These are phyloP conservation scores for Maconellicoccus hirsutus DNA, from an alignment of 1,140 invertebrate genomes.

Conservation along the genomic window DNA sequence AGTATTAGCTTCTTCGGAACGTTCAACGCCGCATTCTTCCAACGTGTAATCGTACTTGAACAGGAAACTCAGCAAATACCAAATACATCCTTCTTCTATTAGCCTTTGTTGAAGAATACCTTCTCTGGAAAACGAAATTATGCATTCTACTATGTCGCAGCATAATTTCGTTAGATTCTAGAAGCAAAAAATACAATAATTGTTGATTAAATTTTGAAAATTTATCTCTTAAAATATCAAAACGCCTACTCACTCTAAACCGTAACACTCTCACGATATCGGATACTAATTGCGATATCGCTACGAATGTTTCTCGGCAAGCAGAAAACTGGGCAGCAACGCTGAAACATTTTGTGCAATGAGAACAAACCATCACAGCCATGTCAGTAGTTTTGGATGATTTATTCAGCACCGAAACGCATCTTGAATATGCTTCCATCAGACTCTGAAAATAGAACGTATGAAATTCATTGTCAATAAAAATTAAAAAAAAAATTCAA, in stretches of 20 bases:
- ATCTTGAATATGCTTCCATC: slow-evolving; percentile 78
- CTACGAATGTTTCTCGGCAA: slow-evolving; percentile 77
- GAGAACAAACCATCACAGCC: slow-evolving; percentile 82
- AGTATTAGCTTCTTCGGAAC: slow-evolving; percentile 69
- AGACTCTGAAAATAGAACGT: slow-evolving; percentile 45
- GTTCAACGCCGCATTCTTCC: slow-evolving; percentile 88
- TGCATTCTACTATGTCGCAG: slow-evolving; percentile 70
- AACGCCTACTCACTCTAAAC: slow-evolving; percentile 55
- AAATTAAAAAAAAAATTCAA: slow-evolving; percentile 9
- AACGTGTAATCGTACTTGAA: slow-evolving; percentile 97
- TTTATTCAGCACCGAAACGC: slow-evolving; percentile 73
- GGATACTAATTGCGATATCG: slow-evolving; percentile 70
- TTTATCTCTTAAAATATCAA: no score
- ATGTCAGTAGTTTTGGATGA: slow-evolving; percentile 67
- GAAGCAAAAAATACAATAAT: slow-evolving; percentile 28
- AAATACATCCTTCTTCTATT: slow-evolving; percentile 82
- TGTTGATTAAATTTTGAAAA: no score
- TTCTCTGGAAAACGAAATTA: slow-evolving; percentile 69
- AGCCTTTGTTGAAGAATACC: slow-evolving; percentile 76
- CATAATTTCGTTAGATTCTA: slow-evolving; percentile 69
- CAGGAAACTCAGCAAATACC: slow-evolving; percentile 80
- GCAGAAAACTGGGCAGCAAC: slow-evolving; percentile 88
- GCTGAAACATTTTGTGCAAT: slow-evolving; percentile 80
- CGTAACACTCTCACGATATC: slow-evolving; percentile 83
- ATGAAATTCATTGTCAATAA: not conserved